Percentiles rank a stretch among this genome's conserved stretches.
phyloP scores from a whole-genome alignment of 92 coral and sea anemone genomes.

The Palythoa caribaeorum region DNA sequence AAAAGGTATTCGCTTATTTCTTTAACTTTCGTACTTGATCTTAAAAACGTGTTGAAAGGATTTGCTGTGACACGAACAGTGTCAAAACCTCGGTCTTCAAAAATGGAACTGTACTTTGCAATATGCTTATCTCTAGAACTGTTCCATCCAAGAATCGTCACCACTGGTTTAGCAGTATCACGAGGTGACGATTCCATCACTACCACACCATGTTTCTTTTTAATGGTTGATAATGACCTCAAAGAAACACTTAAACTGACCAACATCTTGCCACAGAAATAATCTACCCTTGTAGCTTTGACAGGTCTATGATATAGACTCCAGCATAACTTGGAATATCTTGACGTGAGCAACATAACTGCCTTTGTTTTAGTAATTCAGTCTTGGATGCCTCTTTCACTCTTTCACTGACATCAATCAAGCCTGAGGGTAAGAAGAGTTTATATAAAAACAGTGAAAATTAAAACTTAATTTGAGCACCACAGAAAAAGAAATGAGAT shows the following conservation, averaged over 20 bases:
- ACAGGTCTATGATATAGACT: background rate
- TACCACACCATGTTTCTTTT: constrained; percentile 70
- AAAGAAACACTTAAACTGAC: background rate
- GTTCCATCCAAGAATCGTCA: constrained; percentile 96
- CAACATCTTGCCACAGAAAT: background rate
- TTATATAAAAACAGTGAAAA: no score
- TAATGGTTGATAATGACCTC: background rate
- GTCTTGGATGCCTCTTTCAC: no score
- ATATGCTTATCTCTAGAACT: constrained; percentile 82
- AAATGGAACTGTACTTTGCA: constrained; percentile 85
- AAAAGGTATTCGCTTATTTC: constrained; percentile 67
- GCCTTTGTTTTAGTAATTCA: no score
- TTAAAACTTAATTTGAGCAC: no score
- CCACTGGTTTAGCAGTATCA: constrained; percentile 67
- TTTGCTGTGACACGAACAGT: constrained; percentile 84
- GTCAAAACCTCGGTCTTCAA: constrained; percentile 77
- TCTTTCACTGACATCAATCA: no score
- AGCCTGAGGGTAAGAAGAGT: no score
- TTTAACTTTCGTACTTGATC: constrained; percentile 74
- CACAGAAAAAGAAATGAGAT: no score
- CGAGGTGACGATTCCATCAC: constrained; percentile 53
- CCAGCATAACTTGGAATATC: background rate
- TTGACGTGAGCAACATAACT: no score
- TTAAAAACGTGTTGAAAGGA: constrained; percentile 81
- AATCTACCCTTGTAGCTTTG: background rate